These are phyloP conservation scores for Acanthiza pusilla DNA, from an alignment of 2,797 vertebrate genomes.

Conservation along the genomic window DNA sequence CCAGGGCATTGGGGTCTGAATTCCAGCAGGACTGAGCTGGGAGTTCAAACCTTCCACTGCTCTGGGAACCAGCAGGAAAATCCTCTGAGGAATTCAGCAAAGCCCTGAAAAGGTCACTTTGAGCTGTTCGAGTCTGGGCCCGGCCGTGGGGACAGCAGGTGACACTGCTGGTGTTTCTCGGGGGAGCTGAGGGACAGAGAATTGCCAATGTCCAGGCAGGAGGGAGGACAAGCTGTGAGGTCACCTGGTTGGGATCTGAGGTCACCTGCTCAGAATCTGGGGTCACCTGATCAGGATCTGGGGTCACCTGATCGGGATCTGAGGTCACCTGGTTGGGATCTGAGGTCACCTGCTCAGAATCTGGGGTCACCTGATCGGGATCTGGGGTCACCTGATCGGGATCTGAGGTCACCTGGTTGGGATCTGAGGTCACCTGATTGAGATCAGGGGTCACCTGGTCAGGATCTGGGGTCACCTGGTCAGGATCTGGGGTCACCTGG, in stretches of 20 bases:
- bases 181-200: background rate
- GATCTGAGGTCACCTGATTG: too few species aligned
- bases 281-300: too few species aligned
- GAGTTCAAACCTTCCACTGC: background rate
- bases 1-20: too few species aligned
- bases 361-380: too few species aligned
- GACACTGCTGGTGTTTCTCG: background rate
- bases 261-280: too few species aligned
- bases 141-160: background rate
- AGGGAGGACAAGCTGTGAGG: background rate
- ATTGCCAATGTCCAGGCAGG: accelerated
- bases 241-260: background rate
- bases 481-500: too few species aligned
- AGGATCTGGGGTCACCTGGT: background rate
- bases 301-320: background rate
- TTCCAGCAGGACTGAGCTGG: background rate
- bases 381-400: background rate
- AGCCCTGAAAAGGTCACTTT: background rate
- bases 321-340: too few species aligned
- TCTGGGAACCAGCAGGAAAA: background rate
- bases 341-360: too few species aligned
- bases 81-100: background rate
- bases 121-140: background rate
- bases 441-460: background rate
- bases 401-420: background rate